Base-by-base conservation (phyloP, 2,888 invertebrate genomes). In the Tetheella fluctuosa region DNA sequence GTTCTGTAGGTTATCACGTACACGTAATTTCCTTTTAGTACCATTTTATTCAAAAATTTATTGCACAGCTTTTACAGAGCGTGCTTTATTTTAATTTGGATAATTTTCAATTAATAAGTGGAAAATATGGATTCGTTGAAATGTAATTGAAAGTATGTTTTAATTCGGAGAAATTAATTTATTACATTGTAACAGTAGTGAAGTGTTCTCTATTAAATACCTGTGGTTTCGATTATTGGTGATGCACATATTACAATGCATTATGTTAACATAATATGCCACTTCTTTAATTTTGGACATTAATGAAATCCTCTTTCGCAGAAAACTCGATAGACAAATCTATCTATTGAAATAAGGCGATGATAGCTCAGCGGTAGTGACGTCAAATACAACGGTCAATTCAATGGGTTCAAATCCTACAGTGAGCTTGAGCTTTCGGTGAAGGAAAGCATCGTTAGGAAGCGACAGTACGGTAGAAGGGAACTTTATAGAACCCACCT, bases 11-110 rank as follows among this genome's bases (percentile, higher is more conserved):
- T 55, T 30, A 17, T 55, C 34, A 34, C 55, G 55, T 34, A 13
- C 37, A 20, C 55, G 55, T 55, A 34, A 55, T 55, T 55, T 37
- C 34, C 20, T 12, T 28, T 30, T 28, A 30, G 25, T 54, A 34
- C 34, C 12, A 25, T 55, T 34, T 23, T 34, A 34, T 55, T 55
- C 13, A 37, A 55, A 34, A 37, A 34, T 55, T 34, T 55, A 55
- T 55, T 55, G 23, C 34, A 55, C 55, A 7, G 20, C 8, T 20
- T 48, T 39, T n/a, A 48, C 48, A 20, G 48, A 17, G 34, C 34
- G 30, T 37, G 55, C 23, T 23, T 55, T 37, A 55, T 55, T 55
- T 55, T 34, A 34, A 55, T 55, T 55, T 55, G 55, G 34, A 55
- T 55, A 55, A 34, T 53, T 53, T 48, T 48, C 48, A 48, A 48